Evolutionary conservation across 2,888 invertebrate genomes (phyloP), one percentile per base, ranked within the genome.

Genomic region (Psylliodes chrysocephalus): DNA sequence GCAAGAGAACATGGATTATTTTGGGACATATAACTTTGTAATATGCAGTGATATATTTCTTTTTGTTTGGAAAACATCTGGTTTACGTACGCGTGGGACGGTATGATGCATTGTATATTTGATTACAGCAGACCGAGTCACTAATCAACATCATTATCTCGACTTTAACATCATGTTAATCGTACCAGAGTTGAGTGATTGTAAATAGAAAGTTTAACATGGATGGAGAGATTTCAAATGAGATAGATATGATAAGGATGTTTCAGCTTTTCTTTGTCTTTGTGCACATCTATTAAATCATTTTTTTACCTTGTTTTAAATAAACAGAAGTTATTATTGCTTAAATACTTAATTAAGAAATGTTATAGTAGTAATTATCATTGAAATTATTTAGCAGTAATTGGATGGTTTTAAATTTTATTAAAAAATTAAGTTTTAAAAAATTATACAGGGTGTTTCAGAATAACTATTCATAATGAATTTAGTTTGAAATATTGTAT

Each of bases 171-270:
- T 62, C 49, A 38, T 22, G n/a, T n/a, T n/a, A n/a, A n/a, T n/a
- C n/a, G 38, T 40, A 69, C 70, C 66, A 62, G 61, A 64, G 57
- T 63, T 71, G 69, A 56, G 44, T 53, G 65, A 66, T 70, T 73
- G 72, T 68, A 60, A 76, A 79, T 80, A 81, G 81, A 82, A 82
- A 82, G 82, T 81, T 82, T 80, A 79, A 80, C 81, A 79, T 49
- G 17, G 59, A 49, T 78, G 77, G 77, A 64, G 61, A 68, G 62
- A 66, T 68, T 62, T 56, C 14, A 64, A 64, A 68, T 65, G 61
- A 68, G 68, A 68, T 68, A 61, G 64, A 68, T 65, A 59, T 70
- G 70, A 70, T 68, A 70, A 65, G 59, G 63, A 63, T 56, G 35
- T 67, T 69, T 73, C 71, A 28, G 77, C 38, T 44, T 60, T 52